Conservation (phyloP, 2,888 invertebrate species). For the Pomacea canaliculata region DNA sequence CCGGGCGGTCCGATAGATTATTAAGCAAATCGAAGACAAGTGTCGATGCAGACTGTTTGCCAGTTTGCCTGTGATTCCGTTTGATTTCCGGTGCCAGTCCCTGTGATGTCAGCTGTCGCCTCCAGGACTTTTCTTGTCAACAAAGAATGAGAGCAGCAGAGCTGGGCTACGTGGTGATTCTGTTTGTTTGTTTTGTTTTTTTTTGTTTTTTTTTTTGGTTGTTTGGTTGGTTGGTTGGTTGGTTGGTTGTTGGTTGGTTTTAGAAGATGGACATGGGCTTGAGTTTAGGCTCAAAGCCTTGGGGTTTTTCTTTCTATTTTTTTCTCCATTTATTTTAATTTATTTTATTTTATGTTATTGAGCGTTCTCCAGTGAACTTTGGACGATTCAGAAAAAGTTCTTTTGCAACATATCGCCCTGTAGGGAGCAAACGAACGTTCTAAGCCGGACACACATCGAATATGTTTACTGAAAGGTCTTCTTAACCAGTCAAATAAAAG, state of each 20-base stretch:
- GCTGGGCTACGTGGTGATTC: too few species aligned
- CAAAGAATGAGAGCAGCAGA: too few species aligned
- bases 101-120: not conserved
- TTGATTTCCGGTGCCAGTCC: not conserved
- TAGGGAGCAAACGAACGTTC: too few species aligned
- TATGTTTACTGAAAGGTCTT: too few species aligned
- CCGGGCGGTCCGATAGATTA: not conserved
- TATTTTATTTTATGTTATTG: not conserved
- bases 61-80: not conserved
- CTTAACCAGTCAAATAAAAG: too few species aligned
- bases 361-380: too few species aligned
- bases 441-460: too few species aligned
- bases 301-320: not conserved
- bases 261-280: too few species aligned
- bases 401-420: too few species aligned
- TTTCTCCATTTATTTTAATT: not conserved
- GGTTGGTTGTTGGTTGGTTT: not conserved
- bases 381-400: too few species aligned
- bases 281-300: too few species aligned
- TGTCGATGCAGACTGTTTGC: not conserved
- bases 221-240: not conserved
- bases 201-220: not conserved
- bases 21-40: conserved; percentile 2
- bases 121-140: too few species aligned
- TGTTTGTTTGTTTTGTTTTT: not conserved